These are phyloP conservation scores for Drosophila pegasa DNA, from an alignment of 2,888 invertebrate species.

Conservation along the genomic window DNA sequence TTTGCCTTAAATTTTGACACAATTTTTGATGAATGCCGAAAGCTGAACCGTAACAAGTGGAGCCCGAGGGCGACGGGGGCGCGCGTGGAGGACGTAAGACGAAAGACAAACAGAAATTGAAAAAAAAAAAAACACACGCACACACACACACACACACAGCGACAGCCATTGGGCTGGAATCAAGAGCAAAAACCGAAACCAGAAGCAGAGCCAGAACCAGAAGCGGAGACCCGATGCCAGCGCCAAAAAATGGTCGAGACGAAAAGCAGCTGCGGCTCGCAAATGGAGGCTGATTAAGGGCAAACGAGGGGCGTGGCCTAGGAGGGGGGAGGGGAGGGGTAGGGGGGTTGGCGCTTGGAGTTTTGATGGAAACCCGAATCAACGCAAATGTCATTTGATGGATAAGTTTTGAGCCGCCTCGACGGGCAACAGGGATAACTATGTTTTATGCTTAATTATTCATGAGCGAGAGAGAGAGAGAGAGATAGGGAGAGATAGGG, in stretches of 20 bases:
- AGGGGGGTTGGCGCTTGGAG: neutral
- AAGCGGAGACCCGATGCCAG: neutral
- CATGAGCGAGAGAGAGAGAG: conserved; percentile 42
- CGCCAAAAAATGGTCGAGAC: conserved; percentile 10
- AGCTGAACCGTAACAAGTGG: conserved; percentile 68
- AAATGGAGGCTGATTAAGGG: conserved; percentile 11
- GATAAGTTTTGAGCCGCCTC: conserved; percentile 69
- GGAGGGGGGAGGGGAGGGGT: neutral
- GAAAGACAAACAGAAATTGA: conserved; percentile 51
- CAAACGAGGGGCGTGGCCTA: too few species aligned
- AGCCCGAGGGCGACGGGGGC: conserved; percentile 7
- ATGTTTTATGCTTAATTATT: conserved; percentile 77
- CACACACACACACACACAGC: too few species aligned
- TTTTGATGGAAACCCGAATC: conserved; percentile 69
- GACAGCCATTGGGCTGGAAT: conserved; percentile 3
- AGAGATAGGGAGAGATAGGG: conserved; percentile 19
- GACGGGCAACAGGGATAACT: conserved; percentile 58
- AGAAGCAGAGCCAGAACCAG: conserved; percentile 6
- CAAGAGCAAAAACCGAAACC: conserved; percentile 7
- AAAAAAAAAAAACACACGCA: conserved; percentile 2
- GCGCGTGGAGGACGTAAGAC: conserved; percentile 17
- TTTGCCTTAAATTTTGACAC: conserved; percentile 64
- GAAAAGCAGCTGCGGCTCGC: conserved; percentile 19
- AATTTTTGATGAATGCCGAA: conserved; percentile 75
- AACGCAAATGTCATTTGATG: conserved; percentile 79